Evolutionary conservation across 2,888 invertebrate genomes (phyloP).

Genomic region (Leptothorax acervorum): DNA sequence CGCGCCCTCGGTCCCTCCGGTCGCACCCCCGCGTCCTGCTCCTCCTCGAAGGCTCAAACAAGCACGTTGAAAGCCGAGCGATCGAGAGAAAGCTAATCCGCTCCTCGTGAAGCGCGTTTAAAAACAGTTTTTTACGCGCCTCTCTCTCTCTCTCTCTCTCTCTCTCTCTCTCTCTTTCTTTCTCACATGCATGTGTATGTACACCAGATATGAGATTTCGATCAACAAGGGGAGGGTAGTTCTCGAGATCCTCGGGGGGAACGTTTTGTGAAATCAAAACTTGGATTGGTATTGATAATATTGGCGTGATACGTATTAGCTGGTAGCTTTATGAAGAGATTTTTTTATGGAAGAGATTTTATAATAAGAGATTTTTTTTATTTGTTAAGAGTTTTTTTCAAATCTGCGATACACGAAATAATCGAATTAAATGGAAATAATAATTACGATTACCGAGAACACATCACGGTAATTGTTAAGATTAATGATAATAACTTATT

Average conservation of each 20-base stretch:
- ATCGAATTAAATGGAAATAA: too few relatives aligned
- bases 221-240: constrained; percentile 28
- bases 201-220: constrained; percentile 45
- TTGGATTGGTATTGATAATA: neutral
- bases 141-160: neutral
- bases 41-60: constrained; percentile 38
- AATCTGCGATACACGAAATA: neutral
- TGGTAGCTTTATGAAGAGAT: neutral
- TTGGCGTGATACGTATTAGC: neutral
- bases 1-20: constrained; percentile 45
- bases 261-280: constrained; percentile 33
- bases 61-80: constrained; percentile 60
- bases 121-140: constrained; percentile 31
- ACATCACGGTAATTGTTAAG: neutral
- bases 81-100: constrained; percentile 54
- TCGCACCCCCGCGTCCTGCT: constrained; percentile 11
- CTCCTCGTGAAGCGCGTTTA: constrained; percentile 42
- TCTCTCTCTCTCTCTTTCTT: neutral
- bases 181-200: neutral
- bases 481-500: neutral
- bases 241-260: neutral
- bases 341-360: neutral
- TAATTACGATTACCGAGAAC: neutral
- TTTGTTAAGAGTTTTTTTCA: neutral
- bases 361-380: too few relatives aligned